Conservation (phyloP, 2,888 invertebrate genomes). For the Brachylomia viminalis region DNA sequence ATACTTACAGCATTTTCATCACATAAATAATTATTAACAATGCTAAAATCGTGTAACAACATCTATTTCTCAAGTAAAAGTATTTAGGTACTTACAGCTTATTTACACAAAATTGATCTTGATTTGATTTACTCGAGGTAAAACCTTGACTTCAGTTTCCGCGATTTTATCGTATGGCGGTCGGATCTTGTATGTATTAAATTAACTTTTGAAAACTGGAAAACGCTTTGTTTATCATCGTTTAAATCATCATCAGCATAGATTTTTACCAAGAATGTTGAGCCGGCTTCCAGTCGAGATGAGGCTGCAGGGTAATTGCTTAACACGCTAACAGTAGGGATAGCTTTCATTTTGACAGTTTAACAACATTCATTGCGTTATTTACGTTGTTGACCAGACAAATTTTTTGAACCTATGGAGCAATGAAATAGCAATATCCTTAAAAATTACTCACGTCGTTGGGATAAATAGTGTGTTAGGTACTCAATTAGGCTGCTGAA, state of each 20-base stretch:
- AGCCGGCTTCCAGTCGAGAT: neutral
- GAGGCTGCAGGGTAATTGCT: too few species aligned
- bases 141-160: slow-evolving; percentile 52
- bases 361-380: too few species aligned
- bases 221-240: slow-evolving; percentile 1
- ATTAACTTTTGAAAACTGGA: neutral
- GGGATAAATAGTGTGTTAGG: too few species aligned
- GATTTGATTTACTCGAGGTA: slow-evolving; percentile 44
- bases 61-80: slow-evolving; percentile 49
- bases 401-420: too few species aligned
- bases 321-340: too few species aligned
- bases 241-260: neutral
- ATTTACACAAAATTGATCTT: slow-evolving; percentile 43
- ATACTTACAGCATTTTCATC: neutral
- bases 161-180: slow-evolving; percentile 29
- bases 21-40: slow-evolving; percentile 1
- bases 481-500: too few species aligned
- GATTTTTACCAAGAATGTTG: neutral
- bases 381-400: too few species aligned
- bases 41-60: slow-evolving; percentile 11
- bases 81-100: slow-evolving; percentile 30
- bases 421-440: too few species aligned
- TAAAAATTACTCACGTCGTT: too few species aligned
- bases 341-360: too few species aligned
- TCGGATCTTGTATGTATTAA: slow-evolving; percentile 3